phyloP scores from a whole-genome alignment of 2,113 vertebrate species.

The Gymnarchus niloticus region DNA sequence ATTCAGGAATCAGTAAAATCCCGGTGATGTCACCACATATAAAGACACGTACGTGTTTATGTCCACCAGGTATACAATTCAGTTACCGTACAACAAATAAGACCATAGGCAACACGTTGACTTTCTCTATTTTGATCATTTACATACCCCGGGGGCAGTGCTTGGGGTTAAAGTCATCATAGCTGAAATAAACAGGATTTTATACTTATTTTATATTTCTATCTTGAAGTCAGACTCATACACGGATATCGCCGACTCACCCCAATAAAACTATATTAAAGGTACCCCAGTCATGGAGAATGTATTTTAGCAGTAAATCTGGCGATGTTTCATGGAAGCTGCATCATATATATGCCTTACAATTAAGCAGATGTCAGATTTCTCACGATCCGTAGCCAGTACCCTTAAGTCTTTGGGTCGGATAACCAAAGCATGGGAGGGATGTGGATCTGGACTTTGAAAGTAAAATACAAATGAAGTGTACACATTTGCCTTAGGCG shows the following conservation, averaged over 20 bases:
- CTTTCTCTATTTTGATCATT: neutral
- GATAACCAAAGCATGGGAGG: too few species aligned
- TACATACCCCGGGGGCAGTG: too few species aligned
- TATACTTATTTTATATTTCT: too few species aligned
- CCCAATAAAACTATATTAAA: neutral
- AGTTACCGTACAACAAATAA: neutral
- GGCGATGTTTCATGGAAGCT: neutral
- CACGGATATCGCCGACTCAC: too few species aligned
- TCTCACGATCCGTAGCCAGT: neutral
- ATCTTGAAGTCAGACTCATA: too few species aligned
- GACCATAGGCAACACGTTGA: neutral
- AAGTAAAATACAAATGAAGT: neutral
- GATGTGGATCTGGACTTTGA: conserved; percentile 6
- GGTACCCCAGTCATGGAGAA: neutral
- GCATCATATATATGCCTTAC: neutral
- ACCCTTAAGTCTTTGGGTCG: neutral
- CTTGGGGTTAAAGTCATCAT: too few species aligned
- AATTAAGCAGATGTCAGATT: too few species aligned
- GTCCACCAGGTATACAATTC: neutral
- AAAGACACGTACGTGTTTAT: too few species aligned
- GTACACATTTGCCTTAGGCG: conserved; percentile 5
- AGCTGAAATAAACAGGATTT: too few species aligned
- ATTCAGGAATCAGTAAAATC: neutral
- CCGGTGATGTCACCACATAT: neutral
- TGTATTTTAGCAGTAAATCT: neutral